Evolutionary conservation across 2,113 vertebrate species (phyloP), one percentile per base, ranked within the genome.

Genomic region (Tenebrosternarchus preto): DNA sequence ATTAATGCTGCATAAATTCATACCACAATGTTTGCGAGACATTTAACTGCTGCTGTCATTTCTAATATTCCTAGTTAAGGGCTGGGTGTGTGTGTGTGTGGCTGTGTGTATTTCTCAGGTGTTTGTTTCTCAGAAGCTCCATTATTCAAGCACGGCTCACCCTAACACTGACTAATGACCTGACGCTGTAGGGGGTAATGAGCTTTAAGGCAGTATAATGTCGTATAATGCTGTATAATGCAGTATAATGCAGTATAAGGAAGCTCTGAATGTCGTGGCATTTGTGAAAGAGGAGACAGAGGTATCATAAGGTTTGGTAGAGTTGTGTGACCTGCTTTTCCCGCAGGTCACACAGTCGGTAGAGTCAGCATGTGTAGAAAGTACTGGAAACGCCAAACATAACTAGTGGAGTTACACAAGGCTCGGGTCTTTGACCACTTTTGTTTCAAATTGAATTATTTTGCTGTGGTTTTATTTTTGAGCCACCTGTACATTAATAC

Each of bases 11-110:
- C 86, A 86, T 93, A 93, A 87, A 95, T 95, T 92, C 94, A 89
- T 93, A 90, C 89, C 88, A 92, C 93, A 93, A 93, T 95, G 94
- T 96, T 95, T 96, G 95, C 96, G 92, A 94, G 94, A 93, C 92
- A 93, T 93, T 95, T 96, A 95, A 95, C 94, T 93, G 92, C 89
- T 89, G 92, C 95, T 96, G 96, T 97, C 95, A 96, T 96, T 97
- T 95, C 96, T 97, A 96, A 97, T 98, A 95, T 95, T 94, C 94
- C 93, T 92, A 92, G 92, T 92, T 94, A 90, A 95, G 93, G 79
- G 11, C 24, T 8, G 0, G 22, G 31, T 69, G 64, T 43, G 53
- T 31, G 59, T 71, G 16, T 77, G 72, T 8, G 0, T 36, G 31
- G 57, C 50, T 43, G 53, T 31, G 59, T 71, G 16, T 77, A 6